A percentile compares a stretch with the other conserved stretches of the same genome.
Evolutionary conservation across 2,888 invertebrate genomes (phyloP).

Genomic region (Drosophila meridionalis): DNA sequence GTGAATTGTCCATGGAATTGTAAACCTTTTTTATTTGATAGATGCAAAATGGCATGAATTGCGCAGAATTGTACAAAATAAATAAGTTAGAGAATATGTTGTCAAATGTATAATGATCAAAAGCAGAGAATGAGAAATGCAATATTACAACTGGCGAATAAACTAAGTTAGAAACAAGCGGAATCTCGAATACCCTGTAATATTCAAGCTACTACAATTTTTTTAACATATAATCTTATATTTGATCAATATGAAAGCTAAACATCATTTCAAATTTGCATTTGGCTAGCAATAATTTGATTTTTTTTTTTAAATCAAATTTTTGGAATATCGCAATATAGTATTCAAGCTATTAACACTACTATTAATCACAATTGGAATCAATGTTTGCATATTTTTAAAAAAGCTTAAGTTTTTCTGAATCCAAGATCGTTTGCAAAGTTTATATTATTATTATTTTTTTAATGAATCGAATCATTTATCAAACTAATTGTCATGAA

Average conservation of each 20-base stretch:
- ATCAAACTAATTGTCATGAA: too few relatives aligned
- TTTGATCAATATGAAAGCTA: too few relatives aligned
- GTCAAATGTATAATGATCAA: conserved; percentile 12
- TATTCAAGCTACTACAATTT: not conserved
- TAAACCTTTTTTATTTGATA: conserved; percentile 86
- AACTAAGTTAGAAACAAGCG: not conserved
- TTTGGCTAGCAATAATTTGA: too few relatives aligned
- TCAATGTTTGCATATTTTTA: too few relatives aligned
- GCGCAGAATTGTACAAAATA: conserved; percentile 61
- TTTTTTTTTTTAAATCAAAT: not conserved
- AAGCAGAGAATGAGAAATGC: conserved; percentile 6
- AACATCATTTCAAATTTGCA: not conserved
- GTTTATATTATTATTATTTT: too few relatives aligned
- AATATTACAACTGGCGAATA: not conserved
- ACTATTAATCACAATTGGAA: too few relatives aligned
- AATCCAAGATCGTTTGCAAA: too few relatives aligned
- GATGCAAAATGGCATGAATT: conserved; percentile 68
- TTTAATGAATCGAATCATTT: too few relatives aligned
- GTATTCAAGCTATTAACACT: too few relatives aligned
- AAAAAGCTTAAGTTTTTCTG: too few relatives aligned
- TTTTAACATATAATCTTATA: not conserved
- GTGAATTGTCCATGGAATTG: conserved; percentile 88
- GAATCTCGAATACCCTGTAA: not conserved
- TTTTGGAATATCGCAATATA: not conserved
- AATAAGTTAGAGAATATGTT: conserved; percentile 43